Evolutionary conservation across 2,888 invertebrate genomes (phyloP), one percentile per base, ranked within the genome.

Genomic region (Matsumyia berberina): DNA sequence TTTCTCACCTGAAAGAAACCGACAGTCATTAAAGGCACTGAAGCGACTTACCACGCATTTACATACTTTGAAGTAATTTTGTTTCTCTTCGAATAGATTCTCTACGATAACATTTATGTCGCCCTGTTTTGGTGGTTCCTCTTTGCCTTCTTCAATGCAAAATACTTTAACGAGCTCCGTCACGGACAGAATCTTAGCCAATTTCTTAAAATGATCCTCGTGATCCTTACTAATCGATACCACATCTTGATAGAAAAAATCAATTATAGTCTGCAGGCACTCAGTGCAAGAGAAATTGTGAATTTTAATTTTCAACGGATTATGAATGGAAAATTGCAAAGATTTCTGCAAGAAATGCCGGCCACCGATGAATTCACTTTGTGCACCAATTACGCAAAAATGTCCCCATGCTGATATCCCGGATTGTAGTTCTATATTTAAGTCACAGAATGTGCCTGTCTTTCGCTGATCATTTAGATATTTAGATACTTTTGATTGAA

Each of bases 351-450:
- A 87, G 15, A 88, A 88, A 49, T 88, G 88, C 5, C 88, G 83
- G 0, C 88, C 87, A 0, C 89, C 89, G 76, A 91, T 90, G 35
- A 90, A 88, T 57, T 89, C 88, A 67, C 91, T 91, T 79, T 91
- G 91, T 0, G 91, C 90, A 1, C 90, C 91, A 12, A 91, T 88
- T 6, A 91, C 90, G 76, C 91, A 91, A 46, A 90, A 91, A 53
- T 91, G 91, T 2, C 88, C 90, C 69, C 87, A 87, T 24, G 87
- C 87, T 0, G 86, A 86, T 53, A 86, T 74, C 5, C 87, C 87
- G 35, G 81, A 87, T 81, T 88, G 88, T 5, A 89, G 79, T 69
- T 89, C 88, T 1, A 89, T 87, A 62, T 89, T 87, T 11, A 91
- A 72, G 80, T 91, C 91, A 77, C 91, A 91, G 72, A 88, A 91